Percentiles rank a stretch among this genome's conserved stretches.
Evolutionary conservation across 1,140 invertebrate species (phyloP).

Genomic region (Pseudomyrmex sp.): DNA sequence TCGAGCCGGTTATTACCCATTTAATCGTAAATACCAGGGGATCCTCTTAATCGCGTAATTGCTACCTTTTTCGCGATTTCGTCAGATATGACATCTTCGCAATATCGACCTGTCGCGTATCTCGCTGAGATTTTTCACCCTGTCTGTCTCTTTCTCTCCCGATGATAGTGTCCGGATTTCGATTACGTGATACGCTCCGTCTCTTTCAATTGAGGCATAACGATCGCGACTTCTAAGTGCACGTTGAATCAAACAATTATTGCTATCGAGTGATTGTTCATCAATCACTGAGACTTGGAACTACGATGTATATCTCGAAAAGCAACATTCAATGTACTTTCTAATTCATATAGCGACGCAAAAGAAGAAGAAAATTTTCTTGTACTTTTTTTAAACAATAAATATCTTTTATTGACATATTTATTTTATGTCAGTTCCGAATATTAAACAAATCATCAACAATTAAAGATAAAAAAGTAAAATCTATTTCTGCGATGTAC

Average conservation of each 20-base stretch:
- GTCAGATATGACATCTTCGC: background rate
- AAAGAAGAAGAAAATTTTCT: background rate
- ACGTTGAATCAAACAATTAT: slow-evolving; percentile 22
- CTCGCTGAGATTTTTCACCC: background rate
- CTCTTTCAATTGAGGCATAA: background rate
- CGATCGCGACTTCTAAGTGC: background rate
- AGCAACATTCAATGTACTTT: slow-evolving; percentile 12
- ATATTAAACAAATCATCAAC: too few species aligned
- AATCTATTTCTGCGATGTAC: background rate
- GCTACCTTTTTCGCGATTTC: slow-evolving; percentile 22
- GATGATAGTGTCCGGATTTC: background rate
- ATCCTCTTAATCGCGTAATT: slow-evolving; percentile 52
- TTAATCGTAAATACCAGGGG: slow-evolving; percentile 29
- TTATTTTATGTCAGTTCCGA: too few species aligned
- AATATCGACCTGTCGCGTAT: slow-evolving; percentile 15
- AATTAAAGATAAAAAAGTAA: too few species aligned
- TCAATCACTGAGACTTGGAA: slow-evolving; percentile 4
- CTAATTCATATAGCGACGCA: background rate
- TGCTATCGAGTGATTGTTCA: slow-evolving; percentile 2
- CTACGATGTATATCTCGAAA: too few species aligned
- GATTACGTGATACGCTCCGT: slow-evolving; percentile 19
- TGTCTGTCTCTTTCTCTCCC: background rate
- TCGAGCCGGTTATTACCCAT: slow-evolving; percentile 34
- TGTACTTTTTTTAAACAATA: background rate
- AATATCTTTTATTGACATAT: background rate